Evolutionary conservation across 2,797 vertebrate species (phyloP), one percentile per base, ranked within the genome.

Genomic region (Oophaga sylvatica): DNA sequence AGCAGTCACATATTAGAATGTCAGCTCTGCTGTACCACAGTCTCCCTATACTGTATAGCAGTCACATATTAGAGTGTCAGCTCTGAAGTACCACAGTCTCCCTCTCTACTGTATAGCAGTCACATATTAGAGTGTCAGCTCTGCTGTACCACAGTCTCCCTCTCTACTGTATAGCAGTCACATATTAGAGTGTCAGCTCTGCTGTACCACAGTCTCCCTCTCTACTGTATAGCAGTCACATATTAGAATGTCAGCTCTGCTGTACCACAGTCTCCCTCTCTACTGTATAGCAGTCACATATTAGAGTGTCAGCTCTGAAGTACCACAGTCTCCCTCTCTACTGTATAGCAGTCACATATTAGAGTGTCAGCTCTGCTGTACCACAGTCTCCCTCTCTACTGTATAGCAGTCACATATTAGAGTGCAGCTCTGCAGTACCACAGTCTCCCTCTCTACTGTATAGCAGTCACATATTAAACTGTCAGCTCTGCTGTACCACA

Each of bases 301-400:
- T 87, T 81, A 65, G 59, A 83, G 7, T 83, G 62, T 80, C 73
- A 78, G 73, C 71, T 73, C 70, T 41, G n/a, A n/a, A n/a, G n/a
- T n/a, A n/a, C n/a, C n/a, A n/a, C n/a, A n/a, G n/a, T n/a, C n/a
- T n/a, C n/a, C n/a, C n/a, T n/a, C n/a, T 26, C 26, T 26, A 35
- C 35, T 35, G 35, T 4, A 35, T 2, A 73, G 26, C 19, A 71
- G n/a, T 26, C 71, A n/a, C 11, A 6, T 20, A 31, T 87, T 81
- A 65, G 59, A 83, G 7, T 83, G 62, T 80, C 73, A 78, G 73
- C 71, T 73, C 70, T 41, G n/a, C n/a, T n/a, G n/a, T n/a, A n/a
- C n/a, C n/a, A n/a, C n/a, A n/a, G n/a, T n/a, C n/a, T n/a, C n/a
- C n/a, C n/a, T n/a, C n/a, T 26, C 26, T 26, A 35, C 35, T 35